A percentile compares a stretch with the other conserved stretches of the same genome.
phyloP scores from a whole-genome alignment of 2,888 invertebrate genomes.

The Acanthosepion pharaonis region DNA sequence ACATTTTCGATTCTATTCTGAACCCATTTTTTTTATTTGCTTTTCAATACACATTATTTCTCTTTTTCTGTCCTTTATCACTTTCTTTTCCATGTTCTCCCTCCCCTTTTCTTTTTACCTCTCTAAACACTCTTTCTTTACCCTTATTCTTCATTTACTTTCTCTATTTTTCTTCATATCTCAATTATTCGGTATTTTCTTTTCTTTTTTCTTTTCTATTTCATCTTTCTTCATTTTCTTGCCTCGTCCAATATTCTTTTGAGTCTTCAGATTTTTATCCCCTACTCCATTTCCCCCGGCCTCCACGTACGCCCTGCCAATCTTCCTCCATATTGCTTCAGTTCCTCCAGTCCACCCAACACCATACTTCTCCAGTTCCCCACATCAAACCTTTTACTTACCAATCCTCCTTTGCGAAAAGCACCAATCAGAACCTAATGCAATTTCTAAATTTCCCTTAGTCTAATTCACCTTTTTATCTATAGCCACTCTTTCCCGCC shows the following conservation, averaged over 20 bases:
- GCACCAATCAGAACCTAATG: slow-evolving; percentile 33
- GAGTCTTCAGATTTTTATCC: not conserved
- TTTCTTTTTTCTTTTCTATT: no score
- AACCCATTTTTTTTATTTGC: no score
- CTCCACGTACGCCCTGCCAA: not conserved
- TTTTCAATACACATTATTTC: not conserved
- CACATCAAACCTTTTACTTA: slow-evolving; percentile 16
- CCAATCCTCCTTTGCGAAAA: not conserved
- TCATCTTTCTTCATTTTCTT: not conserved
- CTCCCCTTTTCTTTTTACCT: not conserved
- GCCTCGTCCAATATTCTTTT: not conserved
- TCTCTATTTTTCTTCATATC: no score
- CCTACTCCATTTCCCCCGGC: not conserved
- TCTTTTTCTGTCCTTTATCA: not conserved
- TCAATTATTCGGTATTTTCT: no score
- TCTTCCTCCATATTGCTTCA: not conserved
- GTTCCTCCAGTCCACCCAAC: not conserved
- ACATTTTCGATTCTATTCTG: no score
- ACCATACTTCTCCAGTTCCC: no score
- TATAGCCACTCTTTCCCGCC: not conserved
- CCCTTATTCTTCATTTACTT: not conserved
- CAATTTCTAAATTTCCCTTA: slow-evolving; percentile 33
- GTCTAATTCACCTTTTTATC: not conserved
- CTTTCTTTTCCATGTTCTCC: not conserved
- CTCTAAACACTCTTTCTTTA: not conserved